Evolutionary conservation across 2,113 vertebrate species (phyloP).

Genomic region (Corynorhinus townsendii): DNA sequence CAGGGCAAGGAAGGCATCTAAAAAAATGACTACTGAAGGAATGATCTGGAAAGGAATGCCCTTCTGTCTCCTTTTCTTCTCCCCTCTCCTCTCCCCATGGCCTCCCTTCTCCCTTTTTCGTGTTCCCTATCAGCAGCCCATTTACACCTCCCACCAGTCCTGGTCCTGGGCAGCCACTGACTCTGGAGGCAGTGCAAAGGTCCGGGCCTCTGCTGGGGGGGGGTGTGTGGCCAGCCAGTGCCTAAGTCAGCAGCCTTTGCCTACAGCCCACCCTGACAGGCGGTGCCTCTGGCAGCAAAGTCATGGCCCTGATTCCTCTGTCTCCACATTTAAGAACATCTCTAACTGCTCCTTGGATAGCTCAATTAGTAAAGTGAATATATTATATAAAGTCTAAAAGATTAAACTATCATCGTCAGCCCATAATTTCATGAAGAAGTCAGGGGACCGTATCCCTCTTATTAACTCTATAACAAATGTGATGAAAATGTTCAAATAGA

Average conservation of each 20-base stretch:
- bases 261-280: slow-evolving; percentile 75
- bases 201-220: not conserved
- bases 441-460: slow-evolving; percentile 99
- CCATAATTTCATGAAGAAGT: slow-evolving; percentile 99
- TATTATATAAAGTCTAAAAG: slow-evolving; percentile 98
- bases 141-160: not conserved
- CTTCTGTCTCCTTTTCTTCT: not conserved
- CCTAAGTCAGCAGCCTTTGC: not conserved
- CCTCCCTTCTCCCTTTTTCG: not conserved
- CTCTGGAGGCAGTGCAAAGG: not conserved
- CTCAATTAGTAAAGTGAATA: slow-evolving; percentile 99
- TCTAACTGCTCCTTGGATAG: slow-evolving; percentile 90
- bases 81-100: not conserved
- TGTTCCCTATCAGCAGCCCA: not conserved
- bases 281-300: slow-evolving; percentile 81
- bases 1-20: not conserved
- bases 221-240: not conserved
- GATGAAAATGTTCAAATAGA: slow-evolving; percentile 99
- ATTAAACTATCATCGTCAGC: slow-evolving; percentile 99
- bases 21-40: not conserved
- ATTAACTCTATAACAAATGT: slow-evolving; percentile 99
- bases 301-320: slow-evolving; percentile 83
- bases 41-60: not conserved
- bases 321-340: slow-evolving; percentile 87
- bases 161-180: not conserved